Base-by-base conservation (phyloP, 2,113 vertebrate species). In the Choloepus hoffmanni region DNA sequence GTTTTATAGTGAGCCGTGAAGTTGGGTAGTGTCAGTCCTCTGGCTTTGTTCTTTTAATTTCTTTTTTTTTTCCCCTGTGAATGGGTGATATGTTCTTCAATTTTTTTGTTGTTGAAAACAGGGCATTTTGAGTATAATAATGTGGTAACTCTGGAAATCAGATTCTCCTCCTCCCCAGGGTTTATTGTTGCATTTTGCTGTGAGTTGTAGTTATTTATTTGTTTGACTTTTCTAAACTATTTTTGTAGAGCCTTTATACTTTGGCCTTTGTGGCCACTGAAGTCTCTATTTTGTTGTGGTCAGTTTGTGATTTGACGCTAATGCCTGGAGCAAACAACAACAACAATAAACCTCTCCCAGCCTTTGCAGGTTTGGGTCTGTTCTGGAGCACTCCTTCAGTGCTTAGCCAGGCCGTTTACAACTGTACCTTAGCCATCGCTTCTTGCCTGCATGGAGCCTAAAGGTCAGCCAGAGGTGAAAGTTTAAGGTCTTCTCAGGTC, bases 1-100 rank as follows among this genome's bases (percentile, higher is more conserved):
- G 33, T 7, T 70, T 62, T 89, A 53, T 13, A 84, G 16, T 62
- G 23, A 93, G 33, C 13, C 7, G 62, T 63, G n/a, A 70, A 70
- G 28, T 53, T 82, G 60, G 76, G 3, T 82, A 12, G 16, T 63
- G 13, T 70, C 67, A 30, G 7, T 70, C 82, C 33, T 94, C 58
- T 92, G 58, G 45, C 12, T 86, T 85, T 60, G 40, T 76, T 92
- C 53, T 88, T 90, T 88, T 83, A 48, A 60, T 53, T 76, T 7
- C 12, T 18, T 58, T 86, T 90, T 12, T 3, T 45, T 45, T 7
- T 8, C 33, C 55, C 55, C 16, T 55, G 55, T 55, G 55, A 45
- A 45, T 45, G 43, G 43, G 55, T 55, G 55, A 55, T 55, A 55
- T 18, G 16, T 18, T 55, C 63, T 28, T 95, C 67, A 23, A 85